phyloP scores from a whole-genome alignment of 2,113 vertebrate genomes.

The Oreochromis aureus region DNA sequence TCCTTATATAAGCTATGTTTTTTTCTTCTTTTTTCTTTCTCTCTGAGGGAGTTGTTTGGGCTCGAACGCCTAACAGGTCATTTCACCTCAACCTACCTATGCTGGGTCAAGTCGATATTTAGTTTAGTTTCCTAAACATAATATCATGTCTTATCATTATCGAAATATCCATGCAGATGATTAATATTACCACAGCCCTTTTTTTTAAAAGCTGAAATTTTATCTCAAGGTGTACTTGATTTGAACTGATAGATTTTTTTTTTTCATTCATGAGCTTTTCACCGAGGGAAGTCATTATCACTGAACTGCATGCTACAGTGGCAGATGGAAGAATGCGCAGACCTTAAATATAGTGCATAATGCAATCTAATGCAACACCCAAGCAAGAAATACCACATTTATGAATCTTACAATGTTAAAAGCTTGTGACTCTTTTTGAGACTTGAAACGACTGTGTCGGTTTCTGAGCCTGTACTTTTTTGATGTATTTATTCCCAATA shows the following conservation, averaged over 20 bases:
- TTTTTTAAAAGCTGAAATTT: neutral
- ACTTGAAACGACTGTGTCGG: neutral
- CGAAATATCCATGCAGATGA: neutral
- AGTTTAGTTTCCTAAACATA: neutral
- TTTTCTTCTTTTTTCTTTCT: neutral
- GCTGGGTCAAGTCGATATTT: neutral
- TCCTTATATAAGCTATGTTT: conserved; percentile 18
- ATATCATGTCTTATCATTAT: neutral
- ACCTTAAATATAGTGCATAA: neutral
- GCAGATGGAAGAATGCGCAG: neutral
- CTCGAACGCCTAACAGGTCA: neutral
- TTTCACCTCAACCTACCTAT: neutral
- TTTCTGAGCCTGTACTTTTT: neutral
- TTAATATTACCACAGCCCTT: neutral
- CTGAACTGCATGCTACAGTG: neutral
- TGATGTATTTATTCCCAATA: neutral
- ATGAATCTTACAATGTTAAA: neutral
- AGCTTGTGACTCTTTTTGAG: neutral
- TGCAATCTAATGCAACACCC: neutral
- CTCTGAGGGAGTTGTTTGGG: neutral
- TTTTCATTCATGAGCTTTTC: neutral
- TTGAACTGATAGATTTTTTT: neutral
- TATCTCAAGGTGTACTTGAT: neutral
- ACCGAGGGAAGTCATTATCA: neutral
- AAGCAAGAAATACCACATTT: neutral